Percentiles rank a stretch among this genome's conserved stretches.
Conservation (phyloP, 2,113 vertebrate species). For the Callionymus lyra region DNA sequence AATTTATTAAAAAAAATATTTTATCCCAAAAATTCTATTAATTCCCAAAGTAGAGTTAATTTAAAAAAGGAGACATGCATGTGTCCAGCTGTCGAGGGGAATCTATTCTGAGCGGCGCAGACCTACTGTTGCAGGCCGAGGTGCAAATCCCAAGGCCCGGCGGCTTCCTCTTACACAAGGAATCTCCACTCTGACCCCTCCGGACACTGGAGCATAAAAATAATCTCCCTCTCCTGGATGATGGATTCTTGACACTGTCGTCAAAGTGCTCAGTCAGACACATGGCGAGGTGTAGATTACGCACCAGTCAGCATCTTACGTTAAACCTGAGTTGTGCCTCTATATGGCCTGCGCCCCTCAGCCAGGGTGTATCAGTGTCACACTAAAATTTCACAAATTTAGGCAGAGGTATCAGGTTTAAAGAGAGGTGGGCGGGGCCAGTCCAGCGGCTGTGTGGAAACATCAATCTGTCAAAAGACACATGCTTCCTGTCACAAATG, state of each 20-base stretch:
- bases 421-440: not conserved
- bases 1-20: no score
- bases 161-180: conserved; percentile 15
- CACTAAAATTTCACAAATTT: no score
- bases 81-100: conserved; percentile 35
- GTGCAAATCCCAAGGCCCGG: conserved; percentile 16
- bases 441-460: conserved; percentile 21
- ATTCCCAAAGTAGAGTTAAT: not conserved
- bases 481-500: not conserved
- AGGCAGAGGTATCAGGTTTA: not conserved
- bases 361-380: conserved; percentile 52
- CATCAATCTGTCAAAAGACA: conserved; percentile 42
- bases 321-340: conserved; percentile 34
- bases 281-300: conserved; percentile 48
- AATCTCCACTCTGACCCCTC: conserved; percentile 8
- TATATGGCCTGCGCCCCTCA: conserved; percentile 47
- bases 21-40: not conserved
- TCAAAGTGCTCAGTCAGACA: no score
- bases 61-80: not conserved
- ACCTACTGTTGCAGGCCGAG: conserved; percentile 15
- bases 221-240: no score
- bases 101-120: conserved; percentile 47
- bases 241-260: no score
- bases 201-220: no score
- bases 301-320: conserved; percentile 47